Evolutionary conservation across 2,797 vertebrate species (phyloP).

Genomic region (Helarctos malayanus): DNA sequence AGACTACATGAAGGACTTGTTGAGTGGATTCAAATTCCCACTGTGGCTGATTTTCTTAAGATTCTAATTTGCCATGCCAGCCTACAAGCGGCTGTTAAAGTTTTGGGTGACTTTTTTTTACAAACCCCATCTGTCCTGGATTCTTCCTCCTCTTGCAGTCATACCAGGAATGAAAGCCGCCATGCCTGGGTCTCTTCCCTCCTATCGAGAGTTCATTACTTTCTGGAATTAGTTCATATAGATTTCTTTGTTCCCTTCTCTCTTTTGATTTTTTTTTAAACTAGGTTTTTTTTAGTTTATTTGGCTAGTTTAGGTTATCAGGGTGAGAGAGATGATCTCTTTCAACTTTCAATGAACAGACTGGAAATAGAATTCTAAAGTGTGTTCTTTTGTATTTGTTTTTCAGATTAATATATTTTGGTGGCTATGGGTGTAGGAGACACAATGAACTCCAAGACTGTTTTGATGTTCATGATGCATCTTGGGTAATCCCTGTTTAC

Average conservation of each 20-base stretch:
- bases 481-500: constrained; percentile 91
- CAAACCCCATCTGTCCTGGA: neutral
- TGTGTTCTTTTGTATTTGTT: constrained; percentile 49
- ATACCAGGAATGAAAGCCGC: neutral
- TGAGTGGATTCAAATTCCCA: neutral
- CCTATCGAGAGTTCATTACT: neutral
- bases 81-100: neutral
- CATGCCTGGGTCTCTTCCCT: neutral
- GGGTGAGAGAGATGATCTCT: neutral
- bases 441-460: constrained; percentile 92
- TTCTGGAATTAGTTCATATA: constrained; percentile 25
- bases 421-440: constrained; percentile 96
- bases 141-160: neutral
- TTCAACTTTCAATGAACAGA: constrained; percentile 40
- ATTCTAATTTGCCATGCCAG: neutral
- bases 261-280: constrained; percentile 15
- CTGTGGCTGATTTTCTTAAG: neutral
- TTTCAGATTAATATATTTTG: constrained; percentile 96
- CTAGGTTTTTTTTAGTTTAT: neutral
- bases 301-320: constrained; percentile 41
- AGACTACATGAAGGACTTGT: neutral
- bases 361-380: neutral
- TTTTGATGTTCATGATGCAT: constrained; percentile 96
- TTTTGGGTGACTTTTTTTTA: neutral
- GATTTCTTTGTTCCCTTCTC: neutral